Base-by-base conservation (phyloP, 2,113 vertebrate genomes). In the Leucosticte australis region DNA sequence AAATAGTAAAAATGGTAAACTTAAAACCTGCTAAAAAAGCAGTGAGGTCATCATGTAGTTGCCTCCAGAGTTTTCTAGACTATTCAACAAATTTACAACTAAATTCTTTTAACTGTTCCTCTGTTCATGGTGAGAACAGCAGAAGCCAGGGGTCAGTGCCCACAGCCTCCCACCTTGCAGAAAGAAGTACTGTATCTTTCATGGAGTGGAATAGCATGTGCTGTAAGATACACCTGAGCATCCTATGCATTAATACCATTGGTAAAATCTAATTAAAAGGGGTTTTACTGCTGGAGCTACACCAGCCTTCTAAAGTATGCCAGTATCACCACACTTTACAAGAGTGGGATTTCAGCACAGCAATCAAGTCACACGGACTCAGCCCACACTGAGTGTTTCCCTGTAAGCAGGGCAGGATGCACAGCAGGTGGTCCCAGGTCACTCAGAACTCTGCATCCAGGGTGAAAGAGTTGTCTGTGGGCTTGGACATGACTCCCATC, bases 401-500 rank as follows among this genome's bases (percentile, higher is more conserved):
- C 81, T 71, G 76, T 39, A 46, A 79, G 44, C 56, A 96, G 79
- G 31, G 37, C 76, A 83, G 33, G 69, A 41, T 14, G 39, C 14
- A 73, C 37, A 57, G 69, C 68, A 20, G 24, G 4, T 1, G 23
- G 82, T n/a, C 50, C 53, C 75, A 73, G 50, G 89, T 88, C 86
- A 11, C 62, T 98, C 96, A 99, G 92, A 99, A 99, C 90, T 99
- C 99, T 0, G 99, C 99, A 95, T 99, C 99, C 96, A 99, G 96
- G 53, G 98, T 99, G 94, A 99, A 99, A 35, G 98, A 97, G 96
- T 99, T 99, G 95, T 99, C 99, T 3, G 97, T 97, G 19, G 98
- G 17, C 4, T 98, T 98, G 0, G 99, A 98, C 99, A 99, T 99
- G 26, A 99, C 99, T 12, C 99, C 99, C 99, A 99, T 99, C 95